Conservation (phyloP, 2,113 vertebrate genomes). For the Poeciliopsis prolifica region DNA sequence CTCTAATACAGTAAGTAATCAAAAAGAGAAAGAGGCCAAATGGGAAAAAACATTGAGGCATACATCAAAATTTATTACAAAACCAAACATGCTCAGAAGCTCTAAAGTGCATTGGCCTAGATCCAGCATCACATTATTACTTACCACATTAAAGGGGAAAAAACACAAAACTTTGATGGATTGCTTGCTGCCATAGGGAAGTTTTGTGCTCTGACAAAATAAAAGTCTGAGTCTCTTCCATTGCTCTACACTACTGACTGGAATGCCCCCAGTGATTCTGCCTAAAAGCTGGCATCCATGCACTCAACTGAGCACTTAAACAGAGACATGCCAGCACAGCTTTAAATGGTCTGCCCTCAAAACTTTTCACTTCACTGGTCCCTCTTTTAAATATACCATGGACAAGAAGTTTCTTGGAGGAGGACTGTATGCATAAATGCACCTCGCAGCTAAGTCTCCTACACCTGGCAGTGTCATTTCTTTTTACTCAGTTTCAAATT, state of each 20-base stretch:
- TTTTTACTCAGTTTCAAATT: constrained; percentile 26
- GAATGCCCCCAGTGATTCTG: constrained; percentile 30
- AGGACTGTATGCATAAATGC: background rate
- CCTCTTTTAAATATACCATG: background rate
- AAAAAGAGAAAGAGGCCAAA: background rate
- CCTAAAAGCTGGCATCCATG: constrained; percentile 37
- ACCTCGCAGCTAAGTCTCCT: background rate
- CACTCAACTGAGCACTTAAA: constrained; percentile 32
- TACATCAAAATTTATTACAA: constrained; percentile 4
- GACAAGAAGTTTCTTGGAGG: background rate
- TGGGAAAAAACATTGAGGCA: background rate
- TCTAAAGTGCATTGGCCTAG: constrained; percentile 2
- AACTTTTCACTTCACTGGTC: background rate
- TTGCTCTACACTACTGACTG: constrained; percentile 43
- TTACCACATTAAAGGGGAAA: background rate
- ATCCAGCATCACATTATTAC: constrained; percentile 11
- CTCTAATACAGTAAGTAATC: too few species aligned
- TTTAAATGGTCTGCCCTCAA: constrained; percentile 9
- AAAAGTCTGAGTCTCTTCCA: constrained; percentile 5
- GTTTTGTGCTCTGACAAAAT: constrained; percentile 24
- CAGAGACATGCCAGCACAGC: constrained; percentile 4
- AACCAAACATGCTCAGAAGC: background rate
- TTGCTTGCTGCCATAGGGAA: constrained; percentile 25
- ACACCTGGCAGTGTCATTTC: background rate
- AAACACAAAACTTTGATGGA: constrained; percentile 9